Evolutionary conservation across 2,113 vertebrate genomes (phyloP).

Genomic region (Gasterosteus aculeatus): DNA sequence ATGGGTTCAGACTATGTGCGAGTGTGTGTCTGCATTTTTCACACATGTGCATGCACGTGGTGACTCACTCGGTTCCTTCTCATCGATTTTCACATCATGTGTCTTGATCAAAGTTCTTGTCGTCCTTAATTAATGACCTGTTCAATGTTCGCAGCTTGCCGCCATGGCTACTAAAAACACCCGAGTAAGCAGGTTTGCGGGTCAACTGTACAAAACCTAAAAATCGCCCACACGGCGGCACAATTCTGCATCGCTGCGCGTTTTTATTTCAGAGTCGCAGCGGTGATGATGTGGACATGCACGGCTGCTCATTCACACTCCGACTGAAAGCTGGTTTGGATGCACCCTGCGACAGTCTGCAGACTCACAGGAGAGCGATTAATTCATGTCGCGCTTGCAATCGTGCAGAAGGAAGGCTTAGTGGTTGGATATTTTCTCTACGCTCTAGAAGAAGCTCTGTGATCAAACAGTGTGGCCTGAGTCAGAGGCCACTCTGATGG

Average conservation of each 20-base stretch:
- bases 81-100: constrained; percentile 20
- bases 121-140: neutral
- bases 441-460: neutral
- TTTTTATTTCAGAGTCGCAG: neutral
- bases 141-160: neutral
- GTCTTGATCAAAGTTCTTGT: constrained; percentile 1
- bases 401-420: neutral
- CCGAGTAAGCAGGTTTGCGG: neutral
- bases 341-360: neutral
- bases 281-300: neutral
- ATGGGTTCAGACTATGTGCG: constrained; percentile 1
- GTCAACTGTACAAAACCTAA: neutral
- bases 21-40: neutral
- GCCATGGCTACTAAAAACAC: neutral
- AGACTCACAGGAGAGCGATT: neutral
- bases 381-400: neutral
- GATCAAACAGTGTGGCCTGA: neutral
- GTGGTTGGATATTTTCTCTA: neutral
- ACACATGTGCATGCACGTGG: neutral
- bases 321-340: neutral
- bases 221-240: neutral
- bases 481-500: neutral
- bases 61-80: constrained; percentile 8
- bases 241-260: neutral
- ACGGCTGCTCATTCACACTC: neutral